These are phyloP conservation scores for Aphelocoma californica DNA, from an alignment of 2,797 vertebrate species.

Conservation along the genomic window DNA sequence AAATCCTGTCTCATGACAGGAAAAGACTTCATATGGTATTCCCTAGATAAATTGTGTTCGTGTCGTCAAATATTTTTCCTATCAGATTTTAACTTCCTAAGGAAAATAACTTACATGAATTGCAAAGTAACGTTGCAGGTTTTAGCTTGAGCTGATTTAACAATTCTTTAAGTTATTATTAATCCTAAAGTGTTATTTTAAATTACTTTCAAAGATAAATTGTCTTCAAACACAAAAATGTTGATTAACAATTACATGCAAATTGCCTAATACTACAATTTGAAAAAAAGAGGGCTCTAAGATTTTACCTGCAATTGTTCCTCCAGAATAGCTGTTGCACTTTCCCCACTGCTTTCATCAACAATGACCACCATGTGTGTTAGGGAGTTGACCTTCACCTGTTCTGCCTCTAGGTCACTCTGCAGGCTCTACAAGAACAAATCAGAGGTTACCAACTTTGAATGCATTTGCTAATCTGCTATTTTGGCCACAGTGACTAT, in stretches of 20 bases:
- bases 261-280: not conserved
- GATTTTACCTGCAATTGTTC: conserved; percentile 89
- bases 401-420: conserved; percentile 91
- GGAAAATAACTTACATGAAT: not conserved
- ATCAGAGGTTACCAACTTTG: not conserved
- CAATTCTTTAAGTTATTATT: not conserved
- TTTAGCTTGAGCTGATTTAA: not conserved
- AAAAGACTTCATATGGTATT: not conserved
- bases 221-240: not conserved
- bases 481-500: not conserved
- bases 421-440: conserved; percentile 83
- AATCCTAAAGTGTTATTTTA: not conserved
- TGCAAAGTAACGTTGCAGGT: not conserved
- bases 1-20: not conserved
- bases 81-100: not conserved
- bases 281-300: not conserved
- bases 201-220: not conserved
- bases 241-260: not conserved
- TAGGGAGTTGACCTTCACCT: conserved; percentile 96
- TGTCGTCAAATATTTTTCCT: not conserved
- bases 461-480: not conserved
- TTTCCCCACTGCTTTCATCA: conserved; percentile 92
- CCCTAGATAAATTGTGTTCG: not conserved
- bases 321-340: conserved; percentile 89
- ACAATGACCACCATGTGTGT: conserved; percentile 99